Percentiles rank a stretch among this genome's conserved stretches.
phyloP scores from a whole-genome alignment of 2,113 vertebrate species.

The Myotis lucifugus region DNA sequence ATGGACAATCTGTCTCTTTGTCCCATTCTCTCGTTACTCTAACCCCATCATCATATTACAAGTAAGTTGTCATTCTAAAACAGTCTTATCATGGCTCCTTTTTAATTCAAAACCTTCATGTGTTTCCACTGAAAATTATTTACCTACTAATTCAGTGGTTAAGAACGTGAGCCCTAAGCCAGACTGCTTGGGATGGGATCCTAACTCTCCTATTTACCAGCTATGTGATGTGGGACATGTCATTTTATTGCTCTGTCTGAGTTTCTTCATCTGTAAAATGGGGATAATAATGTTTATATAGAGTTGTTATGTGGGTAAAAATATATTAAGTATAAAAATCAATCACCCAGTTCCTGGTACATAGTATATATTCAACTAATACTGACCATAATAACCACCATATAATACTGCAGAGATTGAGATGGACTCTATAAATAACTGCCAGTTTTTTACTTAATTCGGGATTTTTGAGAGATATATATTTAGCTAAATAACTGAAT shows the following conservation, averaged over 20 bases:
- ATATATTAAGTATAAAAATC: background rate
- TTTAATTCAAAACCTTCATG: background rate
- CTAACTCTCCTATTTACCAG: background rate
- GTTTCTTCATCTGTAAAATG: slow-evolving; percentile 12
- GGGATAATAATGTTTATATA: background rate
- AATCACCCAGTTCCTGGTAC: background rate
- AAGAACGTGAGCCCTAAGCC: background rate
- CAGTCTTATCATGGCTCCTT: background rate
- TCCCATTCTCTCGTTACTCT: background rate
- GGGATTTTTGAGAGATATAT: slow-evolving; percentile 7
- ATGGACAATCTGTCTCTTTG: background rate
- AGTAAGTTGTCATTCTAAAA: slow-evolving; percentile 4
- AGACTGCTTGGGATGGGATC: background rate
- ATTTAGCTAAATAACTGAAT: slow-evolving; percentile 26
- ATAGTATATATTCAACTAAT: background rate
- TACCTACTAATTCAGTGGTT: background rate
- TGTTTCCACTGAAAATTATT: background rate
- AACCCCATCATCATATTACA: background rate
- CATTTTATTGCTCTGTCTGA: background rate
- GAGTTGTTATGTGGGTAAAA: background rate
- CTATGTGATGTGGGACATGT: background rate
- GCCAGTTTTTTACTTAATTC: background rate
- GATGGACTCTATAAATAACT: slow-evolving; percentile 6
- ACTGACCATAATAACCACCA: background rate
- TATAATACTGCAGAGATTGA: slow-evolving; percentile 8